Evolutionary conservation across 2,797 vertebrate genomes (phyloP).

Genomic region (Poecilia wingei): DNA sequence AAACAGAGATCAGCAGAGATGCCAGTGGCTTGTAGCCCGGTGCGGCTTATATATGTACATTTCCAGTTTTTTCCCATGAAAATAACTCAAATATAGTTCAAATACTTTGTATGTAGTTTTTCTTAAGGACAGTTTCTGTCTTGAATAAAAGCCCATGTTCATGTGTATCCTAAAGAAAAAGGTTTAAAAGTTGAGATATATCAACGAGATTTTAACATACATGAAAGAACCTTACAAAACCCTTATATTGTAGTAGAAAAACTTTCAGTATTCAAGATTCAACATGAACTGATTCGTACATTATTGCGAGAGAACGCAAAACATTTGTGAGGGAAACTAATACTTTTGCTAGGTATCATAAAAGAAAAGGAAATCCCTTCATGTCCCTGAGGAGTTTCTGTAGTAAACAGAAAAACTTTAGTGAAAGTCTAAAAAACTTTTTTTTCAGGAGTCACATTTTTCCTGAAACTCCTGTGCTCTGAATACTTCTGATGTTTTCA

Average conservation of each 20-base stretch:
- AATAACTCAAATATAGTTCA: background rate
- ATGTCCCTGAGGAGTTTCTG: background rate
- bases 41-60: no score
- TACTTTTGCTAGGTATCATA: no score
- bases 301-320: background rate
- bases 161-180: background rate
- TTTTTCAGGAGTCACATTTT: background rate
- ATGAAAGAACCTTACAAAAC: background rate
- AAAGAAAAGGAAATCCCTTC: background rate
- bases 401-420: background rate
- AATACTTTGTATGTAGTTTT: background rate
- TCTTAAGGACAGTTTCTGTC: background rate
- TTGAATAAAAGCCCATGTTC: background rate
- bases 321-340: background rate
- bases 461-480: background rate
- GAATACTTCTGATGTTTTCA: background rate
- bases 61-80: background rate
- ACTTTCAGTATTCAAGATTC: background rate
- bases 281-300: background rate
- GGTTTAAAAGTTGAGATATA: background rate
- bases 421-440: background rate
- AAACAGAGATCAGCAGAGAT: no score
- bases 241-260: background rate
- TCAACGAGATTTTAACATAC: background rate
- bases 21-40: no score